phyloP scores from a whole-genome alignment of 2,797 vertebrate species.

The Spinus olivaceus region DNA sequence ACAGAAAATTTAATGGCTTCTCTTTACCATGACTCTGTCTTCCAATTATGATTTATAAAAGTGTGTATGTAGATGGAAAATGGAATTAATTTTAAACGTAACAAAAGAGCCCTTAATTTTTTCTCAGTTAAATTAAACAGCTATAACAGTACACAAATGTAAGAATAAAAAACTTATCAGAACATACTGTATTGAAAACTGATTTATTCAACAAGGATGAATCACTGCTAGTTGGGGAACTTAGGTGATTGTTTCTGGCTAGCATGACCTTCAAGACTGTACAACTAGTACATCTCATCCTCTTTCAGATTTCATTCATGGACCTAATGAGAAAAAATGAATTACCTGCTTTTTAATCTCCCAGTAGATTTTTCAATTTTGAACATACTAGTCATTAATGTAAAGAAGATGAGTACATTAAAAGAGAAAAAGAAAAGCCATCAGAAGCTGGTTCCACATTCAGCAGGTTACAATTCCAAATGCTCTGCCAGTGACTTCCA shows the following conservation, averaged over 20 bases:
- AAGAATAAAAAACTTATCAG: neutral
- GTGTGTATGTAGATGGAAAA: neutral
- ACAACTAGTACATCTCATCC: neutral
- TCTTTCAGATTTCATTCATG: neutral
- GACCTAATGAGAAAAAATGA: neutral
- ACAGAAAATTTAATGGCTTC: neutral
- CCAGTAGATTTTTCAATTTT: neutral
- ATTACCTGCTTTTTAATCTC: neutral
- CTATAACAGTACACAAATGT: neutral
- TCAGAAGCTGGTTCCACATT: neutral
- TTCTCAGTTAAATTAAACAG: neutral
- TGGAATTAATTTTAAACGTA: neutral
- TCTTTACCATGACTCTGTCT: neutral
- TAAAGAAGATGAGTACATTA: neutral
- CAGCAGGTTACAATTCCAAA: neutral
- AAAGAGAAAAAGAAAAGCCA: neutral
- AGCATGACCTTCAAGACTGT: neutral
- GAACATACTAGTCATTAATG: neutral
- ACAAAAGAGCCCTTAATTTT: neutral
- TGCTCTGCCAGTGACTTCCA: neutral
- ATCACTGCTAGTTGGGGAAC: neutral
- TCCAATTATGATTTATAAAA: neutral
- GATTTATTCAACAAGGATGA: conserved; percentile 1
- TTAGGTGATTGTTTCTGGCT: neutral
- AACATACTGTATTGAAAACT: neutral